Evolutionary conservation across 2,113 vertebrate genomes (phyloP).

Genomic region (Cariama cristata): DNA sequence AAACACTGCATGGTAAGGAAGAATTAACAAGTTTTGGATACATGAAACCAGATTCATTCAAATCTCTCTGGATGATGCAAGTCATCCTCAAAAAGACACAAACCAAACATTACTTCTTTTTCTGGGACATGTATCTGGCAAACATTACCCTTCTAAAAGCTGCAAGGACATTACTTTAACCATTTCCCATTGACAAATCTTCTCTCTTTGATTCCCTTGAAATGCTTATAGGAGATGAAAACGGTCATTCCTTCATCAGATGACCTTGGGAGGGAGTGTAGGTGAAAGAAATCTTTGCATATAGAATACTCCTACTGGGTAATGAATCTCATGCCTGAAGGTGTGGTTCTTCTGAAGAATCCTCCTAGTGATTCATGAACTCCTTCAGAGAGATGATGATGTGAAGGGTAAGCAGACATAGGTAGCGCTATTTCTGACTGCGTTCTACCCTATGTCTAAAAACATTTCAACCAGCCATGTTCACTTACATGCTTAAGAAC

Average conservation of each 20-base stretch:
- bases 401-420: neutral
- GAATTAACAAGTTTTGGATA: slow-evolving; percentile 24
- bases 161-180: neutral
- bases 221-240: neutral
- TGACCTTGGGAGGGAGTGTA: neutral
- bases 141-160: neutral
- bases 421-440: neutral
- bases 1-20: neutral
- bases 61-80: neutral
- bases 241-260: neutral
- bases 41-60: neutral
- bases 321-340: neutral
- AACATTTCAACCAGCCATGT: neutral
- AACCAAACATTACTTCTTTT: neutral
- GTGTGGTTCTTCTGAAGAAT: neutral
- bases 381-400: neutral
- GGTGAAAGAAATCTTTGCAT: neutral
- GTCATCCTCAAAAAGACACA: neutral
- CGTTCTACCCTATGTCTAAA: neutral
- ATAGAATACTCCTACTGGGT: neutral
- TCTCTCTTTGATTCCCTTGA: neutral
- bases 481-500: neutral
- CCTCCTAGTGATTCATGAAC: neutral
- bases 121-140: neutral
- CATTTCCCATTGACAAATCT: neutral